Conservation (phyloP, 2,113 vertebrate species). For the Xenopus borealis region DNA sequence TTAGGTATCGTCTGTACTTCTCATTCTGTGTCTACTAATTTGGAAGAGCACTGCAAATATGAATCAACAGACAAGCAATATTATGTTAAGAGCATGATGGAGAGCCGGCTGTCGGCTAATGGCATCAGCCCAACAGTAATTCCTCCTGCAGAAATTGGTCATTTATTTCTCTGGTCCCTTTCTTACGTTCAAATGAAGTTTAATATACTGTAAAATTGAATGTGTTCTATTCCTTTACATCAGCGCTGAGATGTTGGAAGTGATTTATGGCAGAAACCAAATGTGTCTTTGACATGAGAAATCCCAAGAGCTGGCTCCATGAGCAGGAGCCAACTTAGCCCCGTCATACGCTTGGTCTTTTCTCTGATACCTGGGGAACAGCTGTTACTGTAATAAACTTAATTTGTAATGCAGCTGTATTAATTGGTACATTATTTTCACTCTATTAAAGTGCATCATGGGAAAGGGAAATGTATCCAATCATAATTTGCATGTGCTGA, state of each 20-base stretch:
- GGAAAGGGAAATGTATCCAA: slow-evolving; percentile 40
- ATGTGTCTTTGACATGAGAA: background rate
- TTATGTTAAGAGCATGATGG: slow-evolving; percentile 81
- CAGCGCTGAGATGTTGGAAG: slow-evolving; percentile 59
- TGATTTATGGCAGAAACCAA: slow-evolving; percentile 68
- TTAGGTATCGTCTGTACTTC: slow-evolving; percentile 67
- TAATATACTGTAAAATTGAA: slow-evolving; percentile 82
- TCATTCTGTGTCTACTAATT: slow-evolving; percentile 73
- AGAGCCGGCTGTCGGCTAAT: slow-evolving; percentile 72
- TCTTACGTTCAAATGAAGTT: slow-evolving; percentile 78
- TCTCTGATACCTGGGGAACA: background rate
- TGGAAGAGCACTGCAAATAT: slow-evolving; percentile 69
- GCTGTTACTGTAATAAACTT: slow-evolving; percentile 43
- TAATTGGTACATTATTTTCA: slow-evolving; percentile 75
- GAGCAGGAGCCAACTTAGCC: background rate
- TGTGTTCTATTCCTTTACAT: slow-evolving; percentile 76
- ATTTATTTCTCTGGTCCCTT: slow-evolving; percentile 77
- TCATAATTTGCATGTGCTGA: too few relatives aligned
- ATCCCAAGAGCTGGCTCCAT: background rate
- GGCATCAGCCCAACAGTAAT: slow-evolving; percentile 78
- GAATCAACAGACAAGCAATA: slow-evolving; percentile 78
- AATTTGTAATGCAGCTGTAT: slow-evolving; percentile 58
- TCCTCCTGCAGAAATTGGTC: slow-evolving; percentile 82
- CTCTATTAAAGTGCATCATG: slow-evolving; percentile 67
- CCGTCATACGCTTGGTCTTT: background rate